phyloP scores from a whole-genome alignment of 2,113 vertebrate species.

The Polyodon spathula region DNA sequence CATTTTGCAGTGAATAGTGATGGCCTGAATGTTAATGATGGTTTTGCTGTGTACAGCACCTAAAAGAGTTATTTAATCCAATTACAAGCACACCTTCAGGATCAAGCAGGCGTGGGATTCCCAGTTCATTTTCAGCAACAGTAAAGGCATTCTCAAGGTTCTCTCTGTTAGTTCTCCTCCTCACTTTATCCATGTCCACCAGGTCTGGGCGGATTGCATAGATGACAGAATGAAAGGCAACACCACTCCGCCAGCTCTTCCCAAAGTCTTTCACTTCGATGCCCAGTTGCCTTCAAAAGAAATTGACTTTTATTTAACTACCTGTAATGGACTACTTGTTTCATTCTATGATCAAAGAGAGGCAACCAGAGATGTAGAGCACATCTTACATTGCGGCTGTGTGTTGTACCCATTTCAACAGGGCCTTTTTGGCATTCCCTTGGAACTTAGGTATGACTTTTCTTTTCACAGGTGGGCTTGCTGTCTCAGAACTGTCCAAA shows the following conservation, averaged over 20 bases:
- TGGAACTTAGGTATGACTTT: constrained; percentile 75
- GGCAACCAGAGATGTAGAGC: neutral
- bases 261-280: constrained; percentile 93
- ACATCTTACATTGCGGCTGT: constrained; percentile 76
- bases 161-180: constrained; percentile 66
- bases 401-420: constrained; percentile 90
- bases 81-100: constrained; percentile 69
- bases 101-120: constrained; percentile 87
- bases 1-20: too few relatives aligned
- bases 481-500: constrained; percentile 77
- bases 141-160: constrained; percentile 87
- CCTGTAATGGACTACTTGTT: too few relatives aligned
- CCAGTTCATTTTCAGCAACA: constrained; percentile 79
- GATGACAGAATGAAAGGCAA: constrained; percentile 87
- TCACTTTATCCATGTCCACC: constrained; percentile 78
- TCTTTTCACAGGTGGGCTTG: constrained; percentile 83
- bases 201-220: constrained; percentile 81
- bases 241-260: constrained; percentile 82
- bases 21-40: too few relatives aligned
- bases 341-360: neutral
- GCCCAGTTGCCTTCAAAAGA: constrained; percentile 60
- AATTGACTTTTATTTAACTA: neutral
- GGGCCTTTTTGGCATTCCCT: constrained; percentile 80
- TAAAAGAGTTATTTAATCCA: too few relatives aligned
- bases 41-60: too few relatives aligned